A percentile compares a stretch with the other conserved stretches of the same genome.
phyloP scores from a whole-genome alignment of 2,113 vertebrate species.

The Regulus satrapa region DNA sequence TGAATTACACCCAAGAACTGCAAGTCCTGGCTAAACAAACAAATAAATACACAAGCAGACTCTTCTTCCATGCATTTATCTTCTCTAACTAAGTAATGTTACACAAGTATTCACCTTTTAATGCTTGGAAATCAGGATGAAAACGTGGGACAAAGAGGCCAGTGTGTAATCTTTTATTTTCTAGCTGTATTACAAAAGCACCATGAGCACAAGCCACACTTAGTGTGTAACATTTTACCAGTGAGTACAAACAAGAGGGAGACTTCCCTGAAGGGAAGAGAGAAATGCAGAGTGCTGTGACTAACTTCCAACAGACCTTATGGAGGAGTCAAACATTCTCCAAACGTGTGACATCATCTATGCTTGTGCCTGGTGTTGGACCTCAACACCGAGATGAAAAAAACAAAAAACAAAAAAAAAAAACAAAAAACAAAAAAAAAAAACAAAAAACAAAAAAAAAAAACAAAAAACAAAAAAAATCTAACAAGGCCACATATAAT shows the following conservation, averaged over 20 bases:
- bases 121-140: not conserved
- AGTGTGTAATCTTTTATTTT: not conserved
- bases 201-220: not conserved
- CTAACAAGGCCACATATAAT: not conserved
- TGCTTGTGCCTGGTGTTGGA: not conserved
- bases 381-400: not conserved
- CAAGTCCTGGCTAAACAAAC: not conserved
- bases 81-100: not conserved
- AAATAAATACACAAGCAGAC: not conserved
- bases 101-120: not conserved
- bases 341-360: not conserved
- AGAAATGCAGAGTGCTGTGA: not conserved
- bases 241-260: not conserved
- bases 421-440: too few species aligned
- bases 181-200: not conserved
- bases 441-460: too few species aligned
- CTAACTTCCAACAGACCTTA: conserved; percentile 18
- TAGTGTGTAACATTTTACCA: not conserved
- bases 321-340: conserved; percentile 1
- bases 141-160: not conserved
- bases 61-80: not conserved
- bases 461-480: too few species aligned
- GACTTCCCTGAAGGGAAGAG: not conserved
- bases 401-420: too few species aligned
- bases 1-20: not conserved